Conservation (phyloP, 2,888 invertebrate species). For the Scaptomyza reducta region DNA sequence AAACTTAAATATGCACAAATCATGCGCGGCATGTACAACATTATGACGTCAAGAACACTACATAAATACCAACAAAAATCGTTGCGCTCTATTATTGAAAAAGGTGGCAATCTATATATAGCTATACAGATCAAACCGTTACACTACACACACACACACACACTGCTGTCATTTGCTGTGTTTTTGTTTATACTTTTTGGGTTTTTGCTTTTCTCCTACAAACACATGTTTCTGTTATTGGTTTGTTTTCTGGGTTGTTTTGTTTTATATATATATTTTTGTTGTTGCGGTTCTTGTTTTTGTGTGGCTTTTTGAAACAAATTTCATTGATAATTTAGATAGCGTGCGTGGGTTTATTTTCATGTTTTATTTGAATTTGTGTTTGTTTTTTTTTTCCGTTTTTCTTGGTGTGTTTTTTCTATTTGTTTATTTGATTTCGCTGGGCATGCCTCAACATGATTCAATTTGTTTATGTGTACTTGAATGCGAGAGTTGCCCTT, state of each 20-base stretch:
- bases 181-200: constrained; percentile 46
- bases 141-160: not conserved
- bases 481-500: constrained; percentile 50
- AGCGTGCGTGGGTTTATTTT: constrained; percentile 45
- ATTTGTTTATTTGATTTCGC: constrained; percentile 40
- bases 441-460: constrained; percentile 38
- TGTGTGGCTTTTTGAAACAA: constrained; percentile 49
- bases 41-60: constrained; percentile 52
- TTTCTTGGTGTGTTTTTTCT: constrained; percentile 5
- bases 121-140: constrained; percentile 19
- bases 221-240: constrained; percentile 55
- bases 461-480: constrained; percentile 59
- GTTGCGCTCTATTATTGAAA: constrained; percentile 7
- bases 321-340: constrained; percentile 68
- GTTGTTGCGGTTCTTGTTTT: constrained; percentile 38
- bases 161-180: constrained; percentile 16
- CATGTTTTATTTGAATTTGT: not conserved
- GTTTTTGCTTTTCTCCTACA: constrained; percentile 34
- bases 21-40: constrained; percentile 2
- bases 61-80: constrained; percentile 12
- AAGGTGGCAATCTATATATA: constrained; percentile 37
- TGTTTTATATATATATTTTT: constrained; percentile 26
- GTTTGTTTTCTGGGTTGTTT: constrained; percentile 11
- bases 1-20: not conserved
- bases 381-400: constrained; percentile 26